Conservation (phyloP, 1,140 invertebrate genomes). For the Portunus trituberculatus region DNA sequence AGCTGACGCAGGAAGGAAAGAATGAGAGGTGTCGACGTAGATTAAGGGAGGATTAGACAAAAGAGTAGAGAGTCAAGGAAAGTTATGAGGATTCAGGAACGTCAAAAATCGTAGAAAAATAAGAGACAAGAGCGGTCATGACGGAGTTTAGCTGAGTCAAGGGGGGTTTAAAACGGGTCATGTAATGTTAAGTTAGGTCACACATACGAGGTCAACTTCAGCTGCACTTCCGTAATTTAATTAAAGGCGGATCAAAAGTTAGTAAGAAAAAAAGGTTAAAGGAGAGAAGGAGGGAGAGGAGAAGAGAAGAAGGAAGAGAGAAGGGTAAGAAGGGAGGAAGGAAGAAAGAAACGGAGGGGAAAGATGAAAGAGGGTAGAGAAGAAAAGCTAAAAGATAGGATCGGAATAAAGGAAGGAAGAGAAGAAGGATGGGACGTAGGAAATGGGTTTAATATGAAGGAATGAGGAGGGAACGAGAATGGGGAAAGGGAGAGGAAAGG, state of each 20-base stretch:
- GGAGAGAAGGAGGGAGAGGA: neutral
- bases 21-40: too few species aligned
- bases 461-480: too few species aligned
- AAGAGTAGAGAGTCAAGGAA: too few species aligned
- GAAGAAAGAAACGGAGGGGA: neutral
- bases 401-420: too few species aligned
- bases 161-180: neutral
- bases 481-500: neutral
- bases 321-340: neutral
- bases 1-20: too few species aligned
- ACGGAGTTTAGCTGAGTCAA: neutral
- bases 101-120: neutral
- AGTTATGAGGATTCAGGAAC: too few species aligned
- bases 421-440: too few species aligned
- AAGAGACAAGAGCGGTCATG: neutral
- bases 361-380: neutral
- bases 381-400: neutral
- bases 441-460: too few species aligned
- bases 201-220: neutral
- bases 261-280: neutral
- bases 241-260: neutral
- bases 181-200: neutral
- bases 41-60: too few species aligned
- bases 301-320: neutral
- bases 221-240: neutral